Conservation (phyloP, 35 echinoderm and acorn worm species). For the Nesometra sesokonis region DNA sequence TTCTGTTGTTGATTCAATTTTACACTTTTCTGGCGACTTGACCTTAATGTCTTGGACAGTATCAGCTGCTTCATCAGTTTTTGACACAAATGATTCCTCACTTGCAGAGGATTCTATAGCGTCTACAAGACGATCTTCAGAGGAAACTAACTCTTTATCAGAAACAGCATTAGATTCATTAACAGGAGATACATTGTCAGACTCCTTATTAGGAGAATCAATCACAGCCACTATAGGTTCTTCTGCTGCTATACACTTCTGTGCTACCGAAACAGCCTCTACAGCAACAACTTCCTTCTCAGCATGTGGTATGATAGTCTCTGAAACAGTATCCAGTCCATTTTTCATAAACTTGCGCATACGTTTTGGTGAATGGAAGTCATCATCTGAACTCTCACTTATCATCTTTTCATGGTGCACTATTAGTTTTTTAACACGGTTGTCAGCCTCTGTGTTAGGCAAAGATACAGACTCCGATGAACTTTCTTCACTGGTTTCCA, state of each 20-base stretch:
- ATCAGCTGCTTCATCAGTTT: too few species aligned
- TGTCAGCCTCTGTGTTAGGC: neutral
- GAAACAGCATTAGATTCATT: too few species aligned
- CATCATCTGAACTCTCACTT: neutral
- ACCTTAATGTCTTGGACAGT: too few species aligned
- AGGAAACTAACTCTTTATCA: too few species aligned
- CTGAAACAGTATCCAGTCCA: neutral
- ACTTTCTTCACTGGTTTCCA: neutral
- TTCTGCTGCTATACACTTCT: neutral
- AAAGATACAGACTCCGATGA: neutral
- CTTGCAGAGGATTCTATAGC: neutral
- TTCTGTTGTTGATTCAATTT: neutral
- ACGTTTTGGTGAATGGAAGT: neutral
- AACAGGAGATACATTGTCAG: too few species aligned
- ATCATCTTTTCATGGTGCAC: neutral
- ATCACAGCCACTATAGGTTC: too few species aligned
- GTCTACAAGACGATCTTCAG: too few species aligned
- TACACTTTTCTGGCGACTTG: neutral
- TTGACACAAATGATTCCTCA: neutral
- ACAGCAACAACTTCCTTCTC: too few species aligned
- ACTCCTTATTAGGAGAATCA: too few species aligned
- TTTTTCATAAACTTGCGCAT: neutral
- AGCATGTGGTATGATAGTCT: neutral
- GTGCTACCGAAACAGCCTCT: neutral
- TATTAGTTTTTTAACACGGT: neutral